A percentile compares a stretch with the other conserved stretches of the same genome.
Evolutionary conservation across 2,113 vertebrate genomes (phyloP).

Genomic region (Pandion haliaetus): DNA sequence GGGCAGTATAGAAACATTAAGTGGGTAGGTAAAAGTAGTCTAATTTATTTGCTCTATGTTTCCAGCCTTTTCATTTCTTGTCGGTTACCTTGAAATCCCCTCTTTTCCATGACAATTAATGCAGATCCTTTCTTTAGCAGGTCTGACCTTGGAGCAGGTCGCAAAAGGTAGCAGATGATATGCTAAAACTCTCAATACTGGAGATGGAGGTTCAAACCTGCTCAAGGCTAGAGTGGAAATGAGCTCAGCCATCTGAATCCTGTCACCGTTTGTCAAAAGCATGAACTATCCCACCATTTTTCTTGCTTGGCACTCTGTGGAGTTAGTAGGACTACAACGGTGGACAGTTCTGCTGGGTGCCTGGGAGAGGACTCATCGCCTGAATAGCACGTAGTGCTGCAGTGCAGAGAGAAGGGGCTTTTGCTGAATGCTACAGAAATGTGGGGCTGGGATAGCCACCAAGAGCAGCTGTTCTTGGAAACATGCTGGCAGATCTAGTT

Average conservation of each 20-base stretch:
- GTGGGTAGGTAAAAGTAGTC: background rate
- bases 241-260: background rate
- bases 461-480: background rate
- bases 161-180: background rate
- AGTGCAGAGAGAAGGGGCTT: background rate
- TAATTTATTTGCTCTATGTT: background rate
- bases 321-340: background rate
- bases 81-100: background rate
- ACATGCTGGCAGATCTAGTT: background rate
- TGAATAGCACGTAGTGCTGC: background rate
- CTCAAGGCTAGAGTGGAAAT: constrained; percentile 4
- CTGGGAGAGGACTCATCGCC: background rate
- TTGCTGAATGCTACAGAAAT: background rate
- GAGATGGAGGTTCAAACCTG: background rate
- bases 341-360: background rate
- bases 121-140: background rate
- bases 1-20: background rate
- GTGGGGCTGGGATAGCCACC: background rate
- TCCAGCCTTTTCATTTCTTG: background rate
- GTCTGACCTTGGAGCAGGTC: background rate
- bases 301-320: background rate
- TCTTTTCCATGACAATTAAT: background rate
- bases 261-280: background rate
- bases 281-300: background rate
- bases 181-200: background rate